Percentiles rank a stretch among this genome's conserved stretches.
Evolutionary conservation across 2,797 vertebrate genomes (phyloP).

Genomic region (Pantherophis vulpinus): DNA sequence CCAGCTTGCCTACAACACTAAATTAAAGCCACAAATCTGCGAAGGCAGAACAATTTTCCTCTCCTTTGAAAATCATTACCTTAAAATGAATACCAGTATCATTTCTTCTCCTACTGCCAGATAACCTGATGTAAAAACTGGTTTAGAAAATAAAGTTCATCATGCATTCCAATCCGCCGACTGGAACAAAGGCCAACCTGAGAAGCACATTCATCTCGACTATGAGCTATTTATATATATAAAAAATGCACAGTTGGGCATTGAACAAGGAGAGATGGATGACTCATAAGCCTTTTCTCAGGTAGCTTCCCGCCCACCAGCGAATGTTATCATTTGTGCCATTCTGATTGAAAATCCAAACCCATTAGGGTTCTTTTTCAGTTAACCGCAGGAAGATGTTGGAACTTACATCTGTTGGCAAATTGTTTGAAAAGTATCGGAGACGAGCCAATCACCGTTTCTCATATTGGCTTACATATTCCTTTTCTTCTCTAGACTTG

Average conservation of each 20-base stretch:
- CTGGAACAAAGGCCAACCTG: background rate
- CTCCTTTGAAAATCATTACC: background rate
- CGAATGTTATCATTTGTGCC: background rate
- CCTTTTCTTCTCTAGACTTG: constrained; percentile 45
- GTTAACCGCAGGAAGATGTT: constrained; percentile 30
- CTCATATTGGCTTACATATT: constrained; percentile 51
- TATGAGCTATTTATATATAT: background rate
- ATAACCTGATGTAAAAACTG: background rate
- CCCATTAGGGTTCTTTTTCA: background rate
- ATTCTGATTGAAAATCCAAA: background rate
- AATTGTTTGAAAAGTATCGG: background rate
- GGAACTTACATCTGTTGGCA: constrained; percentile 38
- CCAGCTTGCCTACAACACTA: background rate
- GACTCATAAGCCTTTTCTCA: background rate
- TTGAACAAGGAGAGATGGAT: background rate
- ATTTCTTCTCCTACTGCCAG: background rate
- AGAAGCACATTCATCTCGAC: background rate
- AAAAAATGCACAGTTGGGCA: background rate
- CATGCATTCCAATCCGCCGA: background rate
- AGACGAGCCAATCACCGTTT: constrained; percentile 48
- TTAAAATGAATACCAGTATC: background rate
- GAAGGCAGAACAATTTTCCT: background rate
- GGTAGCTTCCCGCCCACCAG: background rate
- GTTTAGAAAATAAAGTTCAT: background rate
- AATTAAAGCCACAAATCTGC: background rate